Conservation (phyloP, 1,140 invertebrate species). For the Planococcus citri region DNA sequence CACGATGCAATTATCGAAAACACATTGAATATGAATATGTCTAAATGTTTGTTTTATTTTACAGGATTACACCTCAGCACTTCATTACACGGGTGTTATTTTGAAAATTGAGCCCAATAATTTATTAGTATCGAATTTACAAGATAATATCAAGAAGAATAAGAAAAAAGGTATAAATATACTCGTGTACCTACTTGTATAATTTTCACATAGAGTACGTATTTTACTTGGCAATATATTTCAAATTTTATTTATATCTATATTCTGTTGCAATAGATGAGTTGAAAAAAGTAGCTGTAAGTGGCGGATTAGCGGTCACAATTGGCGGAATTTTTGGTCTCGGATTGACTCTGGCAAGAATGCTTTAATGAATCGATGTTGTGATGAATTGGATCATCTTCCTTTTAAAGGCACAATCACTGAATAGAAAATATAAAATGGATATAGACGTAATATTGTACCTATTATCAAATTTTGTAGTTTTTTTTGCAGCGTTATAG, state of each 20-base stretch:
- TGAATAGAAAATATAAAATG: too few species aligned
- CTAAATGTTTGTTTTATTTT: neutral
- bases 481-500: too few species aligned
- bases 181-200: too few species aligned
- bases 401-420: too few species aligned
- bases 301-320: neutral
- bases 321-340: neutral
- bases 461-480: too few species aligned
- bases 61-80: neutral
- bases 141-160: neutral
- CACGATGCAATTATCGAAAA: too few species aligned
- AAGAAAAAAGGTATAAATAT: neutral
- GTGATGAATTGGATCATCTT: too few species aligned
- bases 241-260: too few species aligned
- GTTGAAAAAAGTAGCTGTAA: neutral
- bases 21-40: neutral
- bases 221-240: too few species aligned
- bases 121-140: neutral
- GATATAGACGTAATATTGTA: too few species aligned
- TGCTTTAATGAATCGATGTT: neutral
- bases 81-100: neutral
- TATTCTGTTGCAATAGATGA: too few species aligned
- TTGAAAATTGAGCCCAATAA: constrained; percentile 3
- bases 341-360: neutral
- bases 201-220: too few species aligned